phyloP scores from a whole-genome alignment of 2,113 vertebrate genomes.

The Desmodus rotundus region DNA sequence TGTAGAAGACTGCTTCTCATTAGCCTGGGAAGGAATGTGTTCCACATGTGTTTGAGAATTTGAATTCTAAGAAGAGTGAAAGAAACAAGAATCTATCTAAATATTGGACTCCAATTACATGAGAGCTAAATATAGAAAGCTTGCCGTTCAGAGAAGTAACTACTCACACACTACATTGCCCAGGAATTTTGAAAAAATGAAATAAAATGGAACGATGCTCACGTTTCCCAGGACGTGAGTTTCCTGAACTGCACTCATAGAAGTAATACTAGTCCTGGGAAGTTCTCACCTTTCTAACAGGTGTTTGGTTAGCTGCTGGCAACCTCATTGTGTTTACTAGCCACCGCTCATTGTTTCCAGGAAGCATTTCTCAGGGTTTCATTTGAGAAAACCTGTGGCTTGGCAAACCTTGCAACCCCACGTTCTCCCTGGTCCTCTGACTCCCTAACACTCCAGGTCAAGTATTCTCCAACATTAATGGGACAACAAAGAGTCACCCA shows the following conservation, averaged over 20 bases:
- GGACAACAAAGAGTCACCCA: background rate
- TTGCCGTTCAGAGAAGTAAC: background rate
- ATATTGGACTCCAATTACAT: background rate
- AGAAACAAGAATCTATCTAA: background rate
- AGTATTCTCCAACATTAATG: background rate
- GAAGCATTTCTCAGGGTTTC: background rate
- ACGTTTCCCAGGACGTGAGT: background rate
- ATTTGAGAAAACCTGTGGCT: background rate
- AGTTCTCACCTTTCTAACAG: background rate
- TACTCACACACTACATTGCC: background rate
- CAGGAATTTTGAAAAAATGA: background rate
- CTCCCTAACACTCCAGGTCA: background rate
- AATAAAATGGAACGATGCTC: background rate
- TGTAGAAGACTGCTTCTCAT: conserved; percentile 55
- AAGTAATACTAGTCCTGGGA: background rate
- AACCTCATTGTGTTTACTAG: background rate
- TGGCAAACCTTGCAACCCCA: background rate
- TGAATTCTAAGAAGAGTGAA: conserved; percentile 32
- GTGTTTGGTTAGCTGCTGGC: background rate
- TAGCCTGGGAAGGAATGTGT: conserved; percentile 51
- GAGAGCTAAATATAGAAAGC: background rate
- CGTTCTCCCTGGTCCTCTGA: background rate
- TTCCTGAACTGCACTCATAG: background rate
- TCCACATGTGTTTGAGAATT: conserved; percentile 31
- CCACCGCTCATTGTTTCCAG: background rate